Evolutionary conservation across 2,797 vertebrate species (phyloP).

Genomic region (Macroramphosus scolopax): DNA sequence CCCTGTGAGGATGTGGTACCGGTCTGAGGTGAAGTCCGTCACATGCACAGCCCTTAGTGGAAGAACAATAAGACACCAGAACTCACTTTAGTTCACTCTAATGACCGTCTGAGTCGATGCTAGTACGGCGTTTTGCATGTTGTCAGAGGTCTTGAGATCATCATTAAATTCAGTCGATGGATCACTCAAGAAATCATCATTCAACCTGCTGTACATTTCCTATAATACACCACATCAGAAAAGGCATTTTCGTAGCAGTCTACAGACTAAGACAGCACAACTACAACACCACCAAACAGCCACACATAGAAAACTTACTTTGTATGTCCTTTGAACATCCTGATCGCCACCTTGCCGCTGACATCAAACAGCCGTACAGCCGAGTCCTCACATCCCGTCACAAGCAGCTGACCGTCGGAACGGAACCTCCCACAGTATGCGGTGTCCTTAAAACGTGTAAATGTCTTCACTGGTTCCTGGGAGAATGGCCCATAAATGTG

Average conservation of each 20-base stretch:
- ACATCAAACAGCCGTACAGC: slow-evolving; percentile 87
- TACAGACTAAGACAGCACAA: background rate
- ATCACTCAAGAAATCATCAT: slow-evolving; percentile 72
- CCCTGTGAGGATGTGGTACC: slow-evolving; percentile 88
- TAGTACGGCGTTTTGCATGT: slow-evolving; percentile 20
- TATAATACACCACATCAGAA: background rate
- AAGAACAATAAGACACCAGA: background rate
- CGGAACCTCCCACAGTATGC: slow-evolving; percentile 89
- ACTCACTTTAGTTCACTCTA: background rate
- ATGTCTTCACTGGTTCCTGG: slow-evolving; percentile 89
- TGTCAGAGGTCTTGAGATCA: slow-evolving; percentile 64
- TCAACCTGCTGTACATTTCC: slow-evolving; percentile 9
- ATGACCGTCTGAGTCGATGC: background rate
- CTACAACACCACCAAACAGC: background rate
- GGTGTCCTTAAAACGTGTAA: slow-evolving; percentile 89
- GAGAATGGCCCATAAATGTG: slow-evolving; percentile 92
- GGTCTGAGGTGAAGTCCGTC: slow-evolving; percentile 88
- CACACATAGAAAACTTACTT: slow-evolving; percentile 78
- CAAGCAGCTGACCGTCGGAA: slow-evolving; percentile 87
- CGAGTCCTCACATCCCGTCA: slow-evolving; percentile 89
- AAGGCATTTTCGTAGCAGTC: background rate
- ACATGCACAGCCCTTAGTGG: slow-evolving; percentile 86
- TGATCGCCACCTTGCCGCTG: slow-evolving; percentile 83
- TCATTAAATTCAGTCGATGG: slow-evolving; percentile 67
- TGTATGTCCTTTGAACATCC: slow-evolving; percentile 87